Base-by-base conservation (phyloP, 1,140 invertebrate species). In the Sycophila sp. region DNA sequence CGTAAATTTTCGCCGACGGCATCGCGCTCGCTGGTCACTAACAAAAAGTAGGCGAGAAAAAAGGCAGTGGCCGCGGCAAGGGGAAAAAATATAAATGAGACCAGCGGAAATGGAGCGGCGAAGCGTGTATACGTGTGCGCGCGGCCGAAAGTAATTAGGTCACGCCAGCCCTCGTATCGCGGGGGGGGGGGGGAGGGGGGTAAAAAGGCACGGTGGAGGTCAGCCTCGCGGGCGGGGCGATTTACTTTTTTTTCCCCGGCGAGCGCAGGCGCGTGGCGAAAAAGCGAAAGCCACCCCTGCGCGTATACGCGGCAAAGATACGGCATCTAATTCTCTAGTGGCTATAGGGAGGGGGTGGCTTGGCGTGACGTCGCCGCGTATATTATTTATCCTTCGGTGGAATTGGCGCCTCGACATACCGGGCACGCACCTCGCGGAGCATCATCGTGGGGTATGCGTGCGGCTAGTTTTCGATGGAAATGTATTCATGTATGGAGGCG, bases 281-380 rank as follows among this genome's bases (percentile, higher is more conserved):
- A n/a, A n/a, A n/a, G n/a, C n/a, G 47, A 28, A 32, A 38, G 47
- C 45, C n/a, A n/a, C n/a, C n/a, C n/a, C n/a, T 53, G 45, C 49
- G 63, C 51, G 68, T 34, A 51, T 76, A 60, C 70, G 73, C 71
- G 73, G 75, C 71, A 77, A 69, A 80, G 81, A 85, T 83, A 83
- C 76, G 79, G 77, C 81, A 82, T 84, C 82, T 82, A 85, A 85
- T 85, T 85, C 81, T 80, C 71, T n/a, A n/a, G 42, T 47, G 19
- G n/a, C 17, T 22, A 19, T 45, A 47, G 17, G n/a, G 42, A 47
- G 42, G 42, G 19, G 6, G 42, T 22, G 19, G 24, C 19, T 47
- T 51, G 30, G 62, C 45, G 45, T 49, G 62, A 76, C 75, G 80
- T 81, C 78, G 77, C 77, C 79, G 78, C 71, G 72, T 80, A 69